A percentile compares a stretch with the other conserved stretches of the same genome.
Conservation (phyloP, 2,888 invertebrate species). For the Panzeria rudis region DNA sequence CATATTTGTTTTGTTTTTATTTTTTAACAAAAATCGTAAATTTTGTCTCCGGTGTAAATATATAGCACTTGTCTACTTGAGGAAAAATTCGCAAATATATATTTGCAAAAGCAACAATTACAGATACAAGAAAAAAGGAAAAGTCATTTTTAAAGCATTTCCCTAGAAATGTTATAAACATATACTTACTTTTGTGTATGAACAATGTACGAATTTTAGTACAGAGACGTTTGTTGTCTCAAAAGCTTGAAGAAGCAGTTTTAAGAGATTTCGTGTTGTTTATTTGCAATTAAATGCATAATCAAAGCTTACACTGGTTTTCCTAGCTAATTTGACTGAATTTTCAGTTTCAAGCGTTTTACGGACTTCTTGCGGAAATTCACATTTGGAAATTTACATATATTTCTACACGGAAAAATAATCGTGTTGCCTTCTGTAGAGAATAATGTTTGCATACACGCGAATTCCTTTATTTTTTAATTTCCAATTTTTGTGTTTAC, state of each 20-base stretch:
- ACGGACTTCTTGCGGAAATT: no score
- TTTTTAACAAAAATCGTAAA: neutral
- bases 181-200: slow-evolving; percentile 23
- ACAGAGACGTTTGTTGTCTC: slow-evolving; percentile 30
- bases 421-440: no score
- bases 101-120: slow-evolving; percentile 13
- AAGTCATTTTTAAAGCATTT: slow-evolving; percentile 59
- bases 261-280: no score
- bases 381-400: no score
- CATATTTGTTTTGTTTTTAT: neutral
- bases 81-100: neutral
- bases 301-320: no score
- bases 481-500: no score
- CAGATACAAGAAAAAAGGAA: slow-evolving; percentile 32
- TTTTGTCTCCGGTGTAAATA: neutral
- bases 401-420: no score
- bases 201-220: slow-evolving; percentile 17
- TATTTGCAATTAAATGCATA: no score
- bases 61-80: neutral
- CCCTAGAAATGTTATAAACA: slow-evolving; percentile 41
- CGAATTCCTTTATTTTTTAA: no score
- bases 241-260: neutral
- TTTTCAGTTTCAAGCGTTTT: no score
- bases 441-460: no score
- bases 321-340: no score